Evolutionary conservation across 1,140 invertebrate genomes (phyloP).

Genomic region (Metopolophium dirhodum): DNA sequence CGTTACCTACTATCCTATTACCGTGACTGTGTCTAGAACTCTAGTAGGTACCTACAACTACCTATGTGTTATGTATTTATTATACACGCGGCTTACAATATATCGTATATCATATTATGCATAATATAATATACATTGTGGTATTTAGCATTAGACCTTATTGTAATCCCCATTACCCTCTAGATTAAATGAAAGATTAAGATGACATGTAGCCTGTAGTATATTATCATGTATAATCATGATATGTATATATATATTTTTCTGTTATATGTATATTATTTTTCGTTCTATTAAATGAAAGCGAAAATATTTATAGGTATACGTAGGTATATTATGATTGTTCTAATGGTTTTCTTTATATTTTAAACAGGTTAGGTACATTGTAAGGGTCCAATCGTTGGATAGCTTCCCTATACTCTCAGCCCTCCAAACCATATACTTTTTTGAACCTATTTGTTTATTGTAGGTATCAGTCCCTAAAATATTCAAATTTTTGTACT

Average conservation of each 20-base stretch:
- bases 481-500: too few relatives aligned
- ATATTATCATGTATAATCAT: not conserved
- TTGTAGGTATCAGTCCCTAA: too few relatives aligned
- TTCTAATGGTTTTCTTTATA: not conserved
- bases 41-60: not conserved
- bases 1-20: not conserved
- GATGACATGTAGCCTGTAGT: not conserved
- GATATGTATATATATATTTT: not conserved
- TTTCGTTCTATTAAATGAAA: not conserved
- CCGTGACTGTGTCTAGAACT: not conserved
- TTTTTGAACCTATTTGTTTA: too few relatives aligned
- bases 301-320: not conserved
- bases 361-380: not conserved
- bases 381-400: too few relatives aligned
- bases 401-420: too few relatives aligned
- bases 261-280: not conserved
- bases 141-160: not conserved
- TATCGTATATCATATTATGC: not conserved
- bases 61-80: not conserved
- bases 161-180: not conserved
- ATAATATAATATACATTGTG: too few relatives aligned
- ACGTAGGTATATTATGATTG: not conserved
- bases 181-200: not conserved
- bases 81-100: not conserved
- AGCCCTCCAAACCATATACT: too few relatives aligned